Evolutionary conservation across 2,888 invertebrate species (phyloP), one percentile per base, ranked within the genome.

Genomic region (Marasmarcha lunaedactyla): DNA sequence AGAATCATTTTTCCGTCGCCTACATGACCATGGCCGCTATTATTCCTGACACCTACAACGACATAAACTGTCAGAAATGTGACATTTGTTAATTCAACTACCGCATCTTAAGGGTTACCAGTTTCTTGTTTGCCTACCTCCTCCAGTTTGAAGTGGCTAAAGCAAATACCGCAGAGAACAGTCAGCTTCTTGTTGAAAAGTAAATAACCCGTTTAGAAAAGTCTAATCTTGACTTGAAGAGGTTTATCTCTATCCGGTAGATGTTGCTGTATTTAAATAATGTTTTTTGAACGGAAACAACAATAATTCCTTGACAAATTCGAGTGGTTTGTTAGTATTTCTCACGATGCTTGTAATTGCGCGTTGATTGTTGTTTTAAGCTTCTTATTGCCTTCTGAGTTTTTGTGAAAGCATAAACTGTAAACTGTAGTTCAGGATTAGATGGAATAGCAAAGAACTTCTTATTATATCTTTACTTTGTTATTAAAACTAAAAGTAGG

Each of bases 101-200:
- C 2, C 11, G 11, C 30, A n/a, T 30, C n/a, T 30, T 7, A 30
- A n/a, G 11, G 6, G 3, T 6, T 25, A 25, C 9, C 9, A 30
- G 6, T 4, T 4, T 10, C 30, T 7, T 44, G 58, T 72, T 72
- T 71, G 68, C 60, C 50, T 54, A 61, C 53, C 59, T 64, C 64
- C 68, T 78, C 66, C 60, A 72, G 61, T 54, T 52, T 59, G 57
- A 67, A 77, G 76, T 74, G 74, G 59, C 72, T 76, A 69, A 66
- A 72, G 74, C 73, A 76, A 77, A 76, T 72, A 76, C 60, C 67
- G 47, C 45, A n/a, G 61, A 59, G 64, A 63, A 67, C 63, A 68
- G 63, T 56, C 52, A 58, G 53, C 55, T 67, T 64, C 68, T 71
- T 66, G 60, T 65, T 59, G 62, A 53, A 59, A 63, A 46, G 59